Conservation (phyloP, 2,797 vertebrate species). For the Mareca strepera region DNA sequence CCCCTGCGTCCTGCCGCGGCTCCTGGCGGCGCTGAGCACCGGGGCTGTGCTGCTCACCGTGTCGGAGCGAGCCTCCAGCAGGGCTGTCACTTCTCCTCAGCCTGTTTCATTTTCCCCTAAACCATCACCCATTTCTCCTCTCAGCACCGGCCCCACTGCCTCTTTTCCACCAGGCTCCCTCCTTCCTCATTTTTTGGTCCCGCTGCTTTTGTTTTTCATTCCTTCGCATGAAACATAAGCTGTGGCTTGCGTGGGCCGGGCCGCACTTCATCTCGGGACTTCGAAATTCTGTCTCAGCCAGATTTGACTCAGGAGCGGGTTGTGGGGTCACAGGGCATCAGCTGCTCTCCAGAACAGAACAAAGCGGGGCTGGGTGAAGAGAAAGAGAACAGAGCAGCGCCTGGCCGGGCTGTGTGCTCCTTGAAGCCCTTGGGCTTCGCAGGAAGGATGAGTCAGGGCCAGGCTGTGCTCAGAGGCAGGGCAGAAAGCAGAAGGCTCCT, state of each 20-base stretch:
- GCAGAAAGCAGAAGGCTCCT: background rate
- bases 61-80: background rate
- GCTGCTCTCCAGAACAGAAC: too few species aligned
- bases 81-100: background rate
- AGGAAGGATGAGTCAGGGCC: background rate
- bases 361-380: background rate
- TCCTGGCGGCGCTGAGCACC: too few species aligned
- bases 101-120: slow-evolving; percentile 3
- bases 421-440: background rate
- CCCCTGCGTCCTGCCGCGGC: too few species aligned
- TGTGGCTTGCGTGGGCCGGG: background rate
- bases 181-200: background rate
- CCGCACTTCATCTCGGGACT: background rate
- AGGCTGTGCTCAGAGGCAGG: background rate
- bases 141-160: background rate
- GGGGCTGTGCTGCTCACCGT: rapidly evolving
- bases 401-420: rapidly evolving
- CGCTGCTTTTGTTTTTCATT: rapidly evolving
- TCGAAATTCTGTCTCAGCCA: background rate
- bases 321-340: background rate
- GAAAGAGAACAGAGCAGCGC: background rate
- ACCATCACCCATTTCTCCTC: background rate
- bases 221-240: background rate
- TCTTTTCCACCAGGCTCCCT: background rate
- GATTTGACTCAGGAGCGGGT: background rate